A percentile compares a stretch with the other conserved stretches of the same genome.
Conservation (phyloP, 2,113 vertebrate genomes). For the Crotalus horridus region DNA sequence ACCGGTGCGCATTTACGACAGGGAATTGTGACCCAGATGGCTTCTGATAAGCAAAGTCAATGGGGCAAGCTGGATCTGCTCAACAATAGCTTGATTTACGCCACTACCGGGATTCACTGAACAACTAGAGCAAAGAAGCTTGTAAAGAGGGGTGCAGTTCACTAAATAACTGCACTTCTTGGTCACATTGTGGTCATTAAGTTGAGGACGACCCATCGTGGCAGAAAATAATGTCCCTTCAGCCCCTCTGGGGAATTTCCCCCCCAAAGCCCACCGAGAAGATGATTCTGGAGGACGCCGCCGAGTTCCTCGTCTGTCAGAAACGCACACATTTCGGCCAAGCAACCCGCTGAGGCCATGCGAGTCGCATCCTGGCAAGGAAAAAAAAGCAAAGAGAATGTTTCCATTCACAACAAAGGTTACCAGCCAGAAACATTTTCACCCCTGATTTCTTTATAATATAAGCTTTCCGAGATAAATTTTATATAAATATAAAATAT, state of each 20-base stretch:
- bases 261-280: conserved; percentile 77
- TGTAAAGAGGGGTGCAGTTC: too few relatives aligned
- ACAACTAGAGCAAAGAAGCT: too few relatives aligned
- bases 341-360: conserved; percentile 90
- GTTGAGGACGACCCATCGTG: too few relatives aligned
- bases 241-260: background rate
- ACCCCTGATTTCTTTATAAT: background rate
- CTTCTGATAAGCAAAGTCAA: background rate
- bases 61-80: background rate
- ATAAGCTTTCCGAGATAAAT: background rate
- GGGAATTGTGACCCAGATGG: background rate
- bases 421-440: background rate
- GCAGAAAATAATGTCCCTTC: too few relatives aligned
- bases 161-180: background rate
- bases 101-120: too few relatives aligned
- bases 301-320: conserved; percentile 90
- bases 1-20: background rate
- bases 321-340: conserved; percentile 92
- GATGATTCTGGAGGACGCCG: conserved; percentile 81
- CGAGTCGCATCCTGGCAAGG: conserved; percentile 86
- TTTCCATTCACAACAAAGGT: background rate
- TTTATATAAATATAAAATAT: background rate
- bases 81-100: too few relatives aligned
- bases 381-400: background rate
- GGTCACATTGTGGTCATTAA: background rate